Conservation (phyloP, 2,888 invertebrate species). For the Dichetophora obliterata region DNA sequence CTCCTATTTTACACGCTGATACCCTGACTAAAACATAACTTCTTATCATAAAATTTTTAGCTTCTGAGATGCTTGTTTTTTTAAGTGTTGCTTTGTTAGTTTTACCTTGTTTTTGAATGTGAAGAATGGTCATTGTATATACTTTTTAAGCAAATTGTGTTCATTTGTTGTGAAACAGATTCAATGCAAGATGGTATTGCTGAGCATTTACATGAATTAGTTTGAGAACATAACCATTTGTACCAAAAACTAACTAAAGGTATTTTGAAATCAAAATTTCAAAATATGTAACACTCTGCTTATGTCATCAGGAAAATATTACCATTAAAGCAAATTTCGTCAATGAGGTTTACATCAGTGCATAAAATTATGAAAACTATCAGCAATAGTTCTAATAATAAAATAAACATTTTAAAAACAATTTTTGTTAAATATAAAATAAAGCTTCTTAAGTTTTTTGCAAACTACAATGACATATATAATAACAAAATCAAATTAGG, state of each 20-base stretch:
- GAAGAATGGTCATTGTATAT: slow-evolving; percentile 33
- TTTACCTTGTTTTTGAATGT: slow-evolving; percentile 30
- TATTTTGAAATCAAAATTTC: slow-evolving; percentile 39
- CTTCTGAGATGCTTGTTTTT: slow-evolving; percentile 36
- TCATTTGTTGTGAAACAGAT: slow-evolving; percentile 26
- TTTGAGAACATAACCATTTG: slow-evolving; percentile 35
- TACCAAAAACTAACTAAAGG: slow-evolving; percentile 34
- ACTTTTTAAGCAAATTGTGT: slow-evolving; percentile 30
- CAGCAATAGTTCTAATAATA: too few species aligned
- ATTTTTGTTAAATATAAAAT: slow-evolving; percentile 37
- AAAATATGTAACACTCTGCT: slow-evolving; percentile 34
- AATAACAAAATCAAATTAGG: slow-evolving; percentile 11
- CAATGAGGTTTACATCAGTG: slow-evolving; percentile 37
- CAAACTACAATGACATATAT: slow-evolving; percentile 29
- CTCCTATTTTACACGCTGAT: slow-evolving; percentile 18
- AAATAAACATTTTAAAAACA: slow-evolving; percentile 36
- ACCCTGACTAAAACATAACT: slow-evolving; percentile 10
- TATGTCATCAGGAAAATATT: slow-evolving; percentile 16
- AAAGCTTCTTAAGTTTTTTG: slow-evolving; percentile 32
- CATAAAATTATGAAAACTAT: too few species aligned
- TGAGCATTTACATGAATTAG: slow-evolving; percentile 10
- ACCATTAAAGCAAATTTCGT: slow-evolving; percentile 36
- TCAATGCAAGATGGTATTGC: background rate
- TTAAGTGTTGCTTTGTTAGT: slow-evolving; percentile 33
- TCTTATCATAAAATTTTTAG: slow-evolving; percentile 33